Evolutionary conservation across 1,140 invertebrate genomes (phyloP), one percentile per base, ranked within the genome.

Genomic region (Heliconius eleuchia): DNA sequence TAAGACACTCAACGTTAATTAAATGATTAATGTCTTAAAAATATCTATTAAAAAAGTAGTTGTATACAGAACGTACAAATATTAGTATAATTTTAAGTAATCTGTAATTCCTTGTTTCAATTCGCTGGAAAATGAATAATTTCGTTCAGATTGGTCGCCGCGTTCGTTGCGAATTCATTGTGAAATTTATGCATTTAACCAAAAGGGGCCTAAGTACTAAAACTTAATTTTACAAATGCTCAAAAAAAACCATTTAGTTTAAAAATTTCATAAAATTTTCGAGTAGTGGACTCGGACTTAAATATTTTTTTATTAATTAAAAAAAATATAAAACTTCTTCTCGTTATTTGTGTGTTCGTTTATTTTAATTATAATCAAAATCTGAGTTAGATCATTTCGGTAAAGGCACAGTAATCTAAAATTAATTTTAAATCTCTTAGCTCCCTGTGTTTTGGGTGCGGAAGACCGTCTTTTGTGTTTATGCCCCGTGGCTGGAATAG

Each of bases 391-490:
- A 66, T n/a, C 27, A 66, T 16, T 66, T 66, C 9, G 13, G 23
- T 16, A 16, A 16, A 16, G 23, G 60, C 60, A 16, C 3, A 66
- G 23, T 30, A 66, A 66, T 66, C 60, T 66, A 66, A 66, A 30
- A 66, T 66, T 30, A 66, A 66, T 66, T 66, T 27, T 66, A 60
- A 60, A 60, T 60, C 57, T 11, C 57, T 13, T 30, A 66, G 60
- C 60, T 66, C 30, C 60, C 60, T 66, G 60, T 66, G 60, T 66
- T 66, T 66, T 66, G 60, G 60, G 60, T 66, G 27, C 60, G 60
- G 60, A 66, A 66, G 27, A 66, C 60, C 27, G 60, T 66, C 60
- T 66, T 66, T 66, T 66, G 60, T 27, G 60, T 27, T 30, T 30
- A 66, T 27, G 60, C 60, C 60, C 13, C 60, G 60, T 27, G 60